phyloP scores from a whole-genome alignment of 2,113 vertebrate species.

The Anser cygnoides region DNA sequence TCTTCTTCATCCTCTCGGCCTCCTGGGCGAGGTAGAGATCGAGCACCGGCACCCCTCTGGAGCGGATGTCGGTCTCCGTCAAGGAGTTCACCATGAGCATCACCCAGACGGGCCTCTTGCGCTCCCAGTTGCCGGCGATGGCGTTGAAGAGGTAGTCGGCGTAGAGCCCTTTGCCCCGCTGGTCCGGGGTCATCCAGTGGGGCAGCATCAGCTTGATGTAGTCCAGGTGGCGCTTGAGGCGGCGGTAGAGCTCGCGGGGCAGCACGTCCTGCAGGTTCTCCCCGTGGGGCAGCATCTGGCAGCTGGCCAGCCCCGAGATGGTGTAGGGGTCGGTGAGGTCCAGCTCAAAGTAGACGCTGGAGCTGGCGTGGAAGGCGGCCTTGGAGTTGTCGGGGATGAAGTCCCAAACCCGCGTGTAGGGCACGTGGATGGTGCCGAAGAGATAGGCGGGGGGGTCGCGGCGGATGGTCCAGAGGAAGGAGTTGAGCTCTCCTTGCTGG shows the following conservation, averaged over 20 bases:
- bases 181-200: constrained; percentile 94
- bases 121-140: constrained; percentile 97
- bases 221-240: constrained; percentile 96
- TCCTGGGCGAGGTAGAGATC: constrained; percentile 96
- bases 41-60: constrained; percentile 91
- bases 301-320: constrained; percentile 93
- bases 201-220: constrained; percentile 98
- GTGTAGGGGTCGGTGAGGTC: constrained; percentile 95
- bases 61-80: constrained; percentile 94
- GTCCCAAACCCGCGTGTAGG: constrained; percentile 97
- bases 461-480: constrained; percentile 93
- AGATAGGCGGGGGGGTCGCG: constrained; percentile 89
- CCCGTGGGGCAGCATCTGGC: constrained; percentile 93
- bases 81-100: constrained; percentile 99
- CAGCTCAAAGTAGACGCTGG: constrained; percentile 93
- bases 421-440: constrained; percentile 97
- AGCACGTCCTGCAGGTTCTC: constrained; percentile 94
- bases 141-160: constrained; percentile 98
- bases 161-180: constrained; percentile 91
- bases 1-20: constrained; percentile 91
- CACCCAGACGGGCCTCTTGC: constrained; percentile 97
- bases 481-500: constrained; percentile 94
- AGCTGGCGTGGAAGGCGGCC: constrained; percentile 89
- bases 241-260: constrained; percentile 91
- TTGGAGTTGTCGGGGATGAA: constrained; percentile 94